Conservation (phyloP, 1,140 invertebrate genomes). For the Bactericera cockerelli region DNA sequence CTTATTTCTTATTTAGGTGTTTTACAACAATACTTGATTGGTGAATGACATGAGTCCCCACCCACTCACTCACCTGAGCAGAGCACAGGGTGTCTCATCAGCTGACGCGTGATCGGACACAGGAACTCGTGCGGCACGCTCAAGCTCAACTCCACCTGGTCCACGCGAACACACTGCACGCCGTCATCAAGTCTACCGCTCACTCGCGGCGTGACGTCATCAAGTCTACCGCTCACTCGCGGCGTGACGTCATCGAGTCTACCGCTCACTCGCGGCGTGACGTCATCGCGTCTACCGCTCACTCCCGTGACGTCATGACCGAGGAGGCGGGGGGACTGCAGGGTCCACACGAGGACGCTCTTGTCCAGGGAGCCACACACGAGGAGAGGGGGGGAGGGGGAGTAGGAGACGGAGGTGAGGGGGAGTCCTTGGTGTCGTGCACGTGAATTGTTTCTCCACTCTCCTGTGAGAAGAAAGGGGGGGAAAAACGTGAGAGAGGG, state of each 20-base stretch:
- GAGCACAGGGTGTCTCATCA: constrained; percentile 61
- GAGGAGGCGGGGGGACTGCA: too few species aligned
- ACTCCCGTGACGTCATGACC: constrained; percentile 6
- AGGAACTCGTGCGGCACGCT: constrained; percentile 47
- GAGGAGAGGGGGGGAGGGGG: constrained; percentile 32
- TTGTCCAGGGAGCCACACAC: constrained; percentile 36
- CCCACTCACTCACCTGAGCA: constrained; percentile 40
- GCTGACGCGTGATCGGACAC: constrained; percentile 68
- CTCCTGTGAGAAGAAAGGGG: constrained; percentile 30
- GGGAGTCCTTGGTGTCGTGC: constrained; percentile 38
- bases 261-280: background rate
- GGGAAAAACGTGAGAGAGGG: too few species aligned
- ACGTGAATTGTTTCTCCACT: constrained; percentile 38
- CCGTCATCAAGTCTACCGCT: too few species aligned
- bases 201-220: too few species aligned
- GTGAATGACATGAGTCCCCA: background rate
- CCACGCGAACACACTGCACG: too few species aligned
- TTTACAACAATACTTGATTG: too few species aligned
- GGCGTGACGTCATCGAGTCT: constrained; percentile 14
- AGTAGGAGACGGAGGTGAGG: constrained; percentile 38
- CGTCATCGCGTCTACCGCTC: background rate
- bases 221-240: background rate
- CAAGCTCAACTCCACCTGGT: constrained; percentile 21
- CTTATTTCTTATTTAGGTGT: background rate
- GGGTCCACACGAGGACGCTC: constrained; percentile 35